Base-by-base conservation (phyloP, 1,140 invertebrate genomes). In the Drosophila nasuta region DNA sequence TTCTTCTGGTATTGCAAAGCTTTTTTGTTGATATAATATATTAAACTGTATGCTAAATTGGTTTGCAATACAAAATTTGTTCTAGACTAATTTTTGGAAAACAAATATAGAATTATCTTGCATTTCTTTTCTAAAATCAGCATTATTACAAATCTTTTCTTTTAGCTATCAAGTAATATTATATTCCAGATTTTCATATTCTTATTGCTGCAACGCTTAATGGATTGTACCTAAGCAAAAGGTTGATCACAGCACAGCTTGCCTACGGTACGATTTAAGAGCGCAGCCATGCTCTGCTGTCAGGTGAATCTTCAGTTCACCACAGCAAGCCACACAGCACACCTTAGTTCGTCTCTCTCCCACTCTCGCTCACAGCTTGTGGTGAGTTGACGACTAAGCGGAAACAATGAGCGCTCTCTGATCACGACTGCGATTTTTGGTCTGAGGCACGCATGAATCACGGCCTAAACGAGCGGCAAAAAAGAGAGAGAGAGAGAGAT, bases 381-480 rank as follows among this genome's bases (percentile, higher is more conserved):
- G 67, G 67, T 75, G 73, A 52, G 15, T 70, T 74, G 5, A 58
- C 8, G 20, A 5, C 15, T 17, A 65, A 52, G 30, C 65, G 67
- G 72, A 78, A 70, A 72, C 60, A 70, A 58, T 51, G 35, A 56
- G 25, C 59, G 45, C 73, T 70, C 73, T 75, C 57, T 62, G 68
- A 56, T 63, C 41, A 49, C 67, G 20, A 60, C 59, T 17, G 46
- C 76, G 76, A 79, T 56, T 81, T 72, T 72, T 67, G 48, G 56
- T 73, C 75, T 54, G 63, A 78, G 68, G 49, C 60, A 86, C 81
- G 86, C 82, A 90, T 89, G 85, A 89, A 90, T 89, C 87, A 89
- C 83, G 71, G 80, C 81, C 45, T 46, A 78, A 81, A 81, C 68
- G 45, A 76, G 48, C 30, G 51, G 52, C 15, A 20, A 35, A 17